Evolutionary conservation across 2,113 vertebrate species (phyloP).

Genomic region (Melanocharis versteri): DNA sequence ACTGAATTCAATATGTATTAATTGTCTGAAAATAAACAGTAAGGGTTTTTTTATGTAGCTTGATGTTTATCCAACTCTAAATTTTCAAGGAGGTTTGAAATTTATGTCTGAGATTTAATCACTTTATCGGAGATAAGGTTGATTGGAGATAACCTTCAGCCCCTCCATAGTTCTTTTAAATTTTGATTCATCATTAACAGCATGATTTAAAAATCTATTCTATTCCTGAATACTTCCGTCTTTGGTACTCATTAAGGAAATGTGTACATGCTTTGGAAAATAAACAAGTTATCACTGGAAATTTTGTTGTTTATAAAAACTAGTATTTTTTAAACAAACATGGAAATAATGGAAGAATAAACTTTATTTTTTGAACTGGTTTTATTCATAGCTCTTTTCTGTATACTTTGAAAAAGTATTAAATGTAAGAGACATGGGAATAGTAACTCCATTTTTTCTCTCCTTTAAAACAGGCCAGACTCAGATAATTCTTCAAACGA

Average conservation of each 20-base stretch:
- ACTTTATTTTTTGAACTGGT: neutral
- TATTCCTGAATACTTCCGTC: neutral
- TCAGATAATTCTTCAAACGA: neutral
- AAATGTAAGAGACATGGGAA: neutral
- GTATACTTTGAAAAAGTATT: neutral
- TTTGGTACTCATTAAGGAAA: neutral
- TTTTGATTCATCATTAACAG: neutral
- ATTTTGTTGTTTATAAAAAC: neutral
- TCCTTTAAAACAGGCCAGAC: neutral
- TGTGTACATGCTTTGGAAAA: neutral
- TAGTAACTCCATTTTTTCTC: neutral
- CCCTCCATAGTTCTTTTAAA: neutral
- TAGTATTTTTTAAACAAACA: neutral
- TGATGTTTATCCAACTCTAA: neutral
- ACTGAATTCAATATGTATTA: neutral
- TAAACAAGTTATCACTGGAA: neutral
- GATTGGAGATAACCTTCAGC: neutral
- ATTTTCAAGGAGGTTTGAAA: neutral
- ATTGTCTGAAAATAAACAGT: neutral
- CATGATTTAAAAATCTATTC: neutral
- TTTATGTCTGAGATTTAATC: slow-evolving; percentile 21
- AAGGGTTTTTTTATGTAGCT: neutral
- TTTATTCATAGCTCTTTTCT: neutral
- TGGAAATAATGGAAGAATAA: neutral
- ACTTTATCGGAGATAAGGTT: neutral